Percentiles rank a stretch among this genome's conserved stretches.
These are phyloP conservation scores for Samia ricini DNA, from an alignment of 1,140 invertebrate species.

Conservation along the genomic window DNA sequence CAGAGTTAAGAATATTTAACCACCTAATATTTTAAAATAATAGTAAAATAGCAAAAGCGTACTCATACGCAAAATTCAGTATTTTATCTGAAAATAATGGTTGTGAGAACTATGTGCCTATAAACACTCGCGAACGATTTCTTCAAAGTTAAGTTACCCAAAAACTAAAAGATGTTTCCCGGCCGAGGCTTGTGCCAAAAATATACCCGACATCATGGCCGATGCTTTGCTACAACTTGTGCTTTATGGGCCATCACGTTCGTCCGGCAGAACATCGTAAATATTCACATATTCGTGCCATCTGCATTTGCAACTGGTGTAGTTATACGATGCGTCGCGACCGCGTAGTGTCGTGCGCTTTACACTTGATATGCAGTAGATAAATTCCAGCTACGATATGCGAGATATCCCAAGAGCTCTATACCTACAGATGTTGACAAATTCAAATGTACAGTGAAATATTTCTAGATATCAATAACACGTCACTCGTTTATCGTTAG, in stretches of 20 bases:
- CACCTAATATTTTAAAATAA: no score
- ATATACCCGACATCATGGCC: slow-evolving; percentile 61
- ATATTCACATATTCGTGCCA: slow-evolving; percentile 42
- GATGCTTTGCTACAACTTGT: slow-evolving; percentile 45
- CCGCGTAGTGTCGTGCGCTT: not conserved
- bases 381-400: slow-evolving; percentile 4
- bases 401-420: no score
- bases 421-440: no score
- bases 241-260: slow-evolving; percentile 66
- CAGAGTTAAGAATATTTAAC: no score
- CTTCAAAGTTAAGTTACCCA: slow-evolving; percentile 38
- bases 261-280: slow-evolving; percentile 59
- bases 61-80: no score
- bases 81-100: no score
- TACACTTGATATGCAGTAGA: not conserved
- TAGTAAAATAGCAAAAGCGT: no score
- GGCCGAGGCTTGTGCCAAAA: slow-evolving; percentile 54
- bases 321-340: not conserved
- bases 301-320: slow-evolving; percentile 42
- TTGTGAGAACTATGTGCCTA: no score
- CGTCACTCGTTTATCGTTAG: no score
- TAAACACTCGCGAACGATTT: not conserved
- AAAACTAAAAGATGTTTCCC: slow-evolving; percentile 35
- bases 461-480: no score
- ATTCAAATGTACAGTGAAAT: no score